Base-by-base conservation (phyloP, 1,140 invertebrate genomes). In the Bombus sibiricus region DNA sequence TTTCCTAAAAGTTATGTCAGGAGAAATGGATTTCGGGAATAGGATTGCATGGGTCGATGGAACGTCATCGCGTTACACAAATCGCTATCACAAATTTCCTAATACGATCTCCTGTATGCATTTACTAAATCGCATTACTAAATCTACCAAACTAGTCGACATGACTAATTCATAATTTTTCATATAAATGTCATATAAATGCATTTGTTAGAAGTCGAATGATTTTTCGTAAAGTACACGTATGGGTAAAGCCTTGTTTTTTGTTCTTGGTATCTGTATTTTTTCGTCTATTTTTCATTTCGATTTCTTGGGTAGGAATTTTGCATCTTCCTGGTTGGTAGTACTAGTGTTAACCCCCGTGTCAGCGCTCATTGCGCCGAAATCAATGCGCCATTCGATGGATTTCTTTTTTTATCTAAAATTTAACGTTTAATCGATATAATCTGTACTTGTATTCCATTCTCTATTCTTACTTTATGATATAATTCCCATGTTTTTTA, bases 21-120 rank as follows among this genome's bases (percentile, higher is more conserved):
- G 12, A 34, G 37, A 37, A 76, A 77, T 47, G 43, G 28, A 77
- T 77, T 68, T 83, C 34, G 43, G 18, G 68, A 76, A 77, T 66
- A 32, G 22, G 18, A 76, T 77, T 39, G 25, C 8, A 59, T 13
- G 32, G n/a, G 6, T 18, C 18, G 34, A 28, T 62, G 25, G 28
- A 39, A 47, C 62, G 32, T 39, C 71, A 66, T 77, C n/a, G 15
- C 12, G 28, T 68, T 53, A 68, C 3, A 4, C 28, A 32, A 22
- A 64, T 41, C n/a, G 18, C 1, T 32, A 28, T 66, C 10, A 3
- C 15, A 15, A 37, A 47, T 47, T 57, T 53, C 9, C 18, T 6
- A 6, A 39, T 8, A 15, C 28, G 15, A 32, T 5, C 32, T 41
- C 28, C 1, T 22, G 18, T n/a, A 9, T 12, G 10, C 10, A 1